Conservation (phyloP, 2,888 invertebrate species). For the Drosophila lacicola region DNA sequence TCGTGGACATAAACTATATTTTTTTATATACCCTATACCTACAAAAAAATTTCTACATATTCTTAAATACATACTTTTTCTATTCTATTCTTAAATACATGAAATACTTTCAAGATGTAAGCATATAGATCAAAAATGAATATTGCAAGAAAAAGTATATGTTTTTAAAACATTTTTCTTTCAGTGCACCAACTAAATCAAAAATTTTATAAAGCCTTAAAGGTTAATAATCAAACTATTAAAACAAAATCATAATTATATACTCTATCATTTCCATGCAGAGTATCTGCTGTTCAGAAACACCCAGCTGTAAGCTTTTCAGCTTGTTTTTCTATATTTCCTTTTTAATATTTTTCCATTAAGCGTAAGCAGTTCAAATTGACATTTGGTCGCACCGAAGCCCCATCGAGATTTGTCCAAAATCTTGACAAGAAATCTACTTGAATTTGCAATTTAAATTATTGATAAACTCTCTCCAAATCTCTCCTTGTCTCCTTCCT, state of each 20-base stretch:
- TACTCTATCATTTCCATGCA: not conserved
- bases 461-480: slow-evolving; percentile 56
- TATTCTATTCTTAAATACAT: too few species aligned
- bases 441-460: slow-evolving; percentile 67
- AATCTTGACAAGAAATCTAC: slow-evolving; percentile 29
- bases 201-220: too few species aligned
- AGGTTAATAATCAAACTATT: too few species aligned
- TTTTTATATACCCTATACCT: slow-evolving; percentile 13
- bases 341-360: slow-evolving; percentile 41
- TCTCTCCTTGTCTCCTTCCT: not conserved
- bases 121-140: too few species aligned
- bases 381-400: slow-evolving; percentile 37
- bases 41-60: too few species aligned
- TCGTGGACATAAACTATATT: slow-evolving; percentile 19
- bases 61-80: too few species aligned
- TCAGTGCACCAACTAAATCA: too few species aligned
- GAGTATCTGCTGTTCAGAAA: slow-evolving; percentile 2
- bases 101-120: too few species aligned
- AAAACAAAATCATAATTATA: too few species aligned
- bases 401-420: slow-evolving; percentile 35
- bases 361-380: slow-evolving; percentile 29
- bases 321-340: slow-evolving; percentile 17
- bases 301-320: not conserved
- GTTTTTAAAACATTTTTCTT: too few species aligned
- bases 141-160: too few species aligned